A percentile compares a stretch with the other conserved stretches of the same genome.
phyloP scores from a whole-genome alignment of 2,888 invertebrate genomes.

The Polyploca ridens region DNA sequence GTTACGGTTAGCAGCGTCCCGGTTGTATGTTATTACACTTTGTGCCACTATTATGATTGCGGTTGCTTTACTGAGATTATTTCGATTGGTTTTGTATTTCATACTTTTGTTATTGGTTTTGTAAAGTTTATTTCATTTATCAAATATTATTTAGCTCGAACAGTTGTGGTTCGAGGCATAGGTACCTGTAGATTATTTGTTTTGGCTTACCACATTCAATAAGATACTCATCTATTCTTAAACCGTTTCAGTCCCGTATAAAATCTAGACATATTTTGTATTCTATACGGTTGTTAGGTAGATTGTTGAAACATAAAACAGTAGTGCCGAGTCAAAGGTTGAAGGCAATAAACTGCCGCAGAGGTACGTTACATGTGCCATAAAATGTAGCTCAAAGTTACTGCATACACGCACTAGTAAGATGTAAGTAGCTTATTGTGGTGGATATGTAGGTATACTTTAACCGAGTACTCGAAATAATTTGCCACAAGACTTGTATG shows the following conservation, averaged over 20 bases:
- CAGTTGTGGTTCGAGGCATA: not conserved
- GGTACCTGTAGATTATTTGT: not conserved
- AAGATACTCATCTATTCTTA: not conserved
- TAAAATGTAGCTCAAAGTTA: slow-evolving; percentile 20
- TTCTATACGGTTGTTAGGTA: not conserved
- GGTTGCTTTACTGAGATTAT: slow-evolving; percentile 23
- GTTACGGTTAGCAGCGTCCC: slow-evolving; percentile 35
- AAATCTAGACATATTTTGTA: not conserved
- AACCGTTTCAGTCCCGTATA: not conserved
- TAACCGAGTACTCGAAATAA: not conserved
- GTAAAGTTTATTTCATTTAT: not conserved
- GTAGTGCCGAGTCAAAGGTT: slow-evolving; percentile 5
- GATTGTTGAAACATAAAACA: not conserved
- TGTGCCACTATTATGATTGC: slow-evolving; percentile 16
- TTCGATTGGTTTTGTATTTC: slow-evolving; percentile 21
- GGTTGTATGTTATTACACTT: slow-evolving; percentile 18
- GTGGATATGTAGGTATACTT: not conserved
- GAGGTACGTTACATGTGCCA: slow-evolving; percentile 34
- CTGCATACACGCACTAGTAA: not conserved
- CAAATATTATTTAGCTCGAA: not conserved
- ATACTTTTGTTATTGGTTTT: not conserved
- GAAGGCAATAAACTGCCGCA: not conserved
- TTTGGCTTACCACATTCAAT: not conserved
- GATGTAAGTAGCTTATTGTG: not conserved
- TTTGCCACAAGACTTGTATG: not conserved